These are phyloP conservation scores for Tragopan temminckii DNA, from an alignment of 2,797 vertebrate species.

Conservation along the genomic window DNA sequence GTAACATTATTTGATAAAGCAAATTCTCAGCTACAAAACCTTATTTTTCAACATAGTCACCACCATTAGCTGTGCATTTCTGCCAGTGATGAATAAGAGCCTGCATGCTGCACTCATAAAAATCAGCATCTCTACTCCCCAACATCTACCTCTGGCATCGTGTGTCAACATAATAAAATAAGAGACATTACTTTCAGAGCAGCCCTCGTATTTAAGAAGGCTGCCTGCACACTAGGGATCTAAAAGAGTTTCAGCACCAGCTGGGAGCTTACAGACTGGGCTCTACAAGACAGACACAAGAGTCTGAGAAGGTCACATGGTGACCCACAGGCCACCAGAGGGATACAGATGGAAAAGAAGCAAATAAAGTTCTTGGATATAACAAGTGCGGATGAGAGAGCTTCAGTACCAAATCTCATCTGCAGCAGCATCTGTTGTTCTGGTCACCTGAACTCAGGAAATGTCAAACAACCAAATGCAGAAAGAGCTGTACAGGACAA, in stretches of 20 bases:
- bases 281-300: background rate
- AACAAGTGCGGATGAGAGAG: fast-evolving
- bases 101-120: too few relatives aligned
- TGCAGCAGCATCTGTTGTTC: fast-evolving
- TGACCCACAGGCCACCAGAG: background rate
- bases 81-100: too few relatives aligned
- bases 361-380: fast-evolving
- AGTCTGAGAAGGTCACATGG: fast-evolving
- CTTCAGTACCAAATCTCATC: background rate
- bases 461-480: background rate
- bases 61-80: too few relatives aligned
- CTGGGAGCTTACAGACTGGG: background rate
- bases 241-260: background rate
- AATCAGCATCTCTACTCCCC: background rate
- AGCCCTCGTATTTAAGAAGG: background rate
- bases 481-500: background rate
- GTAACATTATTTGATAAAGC: background rate
- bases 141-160: background rate
- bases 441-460: background rate
- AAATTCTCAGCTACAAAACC: too few relatives aligned
- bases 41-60: too few relatives aligned
- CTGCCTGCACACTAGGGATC: background rate
- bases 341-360: background rate
- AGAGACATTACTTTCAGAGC: background rate
- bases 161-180: background rate